Evolutionary conservation across 2,888 invertebrate species (phyloP).

Genomic region (Criorhina ranunculi): DNA sequence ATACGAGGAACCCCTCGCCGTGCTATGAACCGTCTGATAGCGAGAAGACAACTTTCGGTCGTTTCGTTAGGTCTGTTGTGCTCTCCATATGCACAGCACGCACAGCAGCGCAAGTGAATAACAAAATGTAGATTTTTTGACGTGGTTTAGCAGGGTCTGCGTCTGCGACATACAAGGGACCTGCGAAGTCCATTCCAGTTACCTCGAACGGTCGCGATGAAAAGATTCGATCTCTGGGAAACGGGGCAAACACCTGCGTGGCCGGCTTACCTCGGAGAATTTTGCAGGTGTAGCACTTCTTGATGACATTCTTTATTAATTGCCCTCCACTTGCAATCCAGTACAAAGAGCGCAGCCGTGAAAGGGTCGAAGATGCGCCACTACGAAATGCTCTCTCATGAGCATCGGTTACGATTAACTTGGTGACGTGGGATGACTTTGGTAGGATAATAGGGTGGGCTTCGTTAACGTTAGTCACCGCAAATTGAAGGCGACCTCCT

Average conservation of each 20-base stretch:
- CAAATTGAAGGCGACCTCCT: too few species aligned
- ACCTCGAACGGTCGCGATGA: conserved; percentile 52
- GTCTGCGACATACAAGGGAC: conserved; percentile 36
- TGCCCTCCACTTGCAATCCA: conserved; percentile 15
- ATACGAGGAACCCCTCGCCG: conserved; percentile 38
- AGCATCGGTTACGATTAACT: conserved; percentile 26
- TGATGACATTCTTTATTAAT: too few species aligned
- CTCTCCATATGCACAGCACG: conserved; percentile 44
- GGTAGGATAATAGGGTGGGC: too few species aligned
- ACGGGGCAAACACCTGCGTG: too few species aligned
- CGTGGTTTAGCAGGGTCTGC: not conserved
- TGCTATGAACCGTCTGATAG: conserved; percentile 29
- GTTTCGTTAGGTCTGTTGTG: conserved; percentile 34
- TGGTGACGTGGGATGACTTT: conserved; percentile 17
- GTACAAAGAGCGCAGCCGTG: conserved; percentile 14
- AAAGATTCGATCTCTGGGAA: too few species aligned
- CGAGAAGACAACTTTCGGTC: conserved; percentile 35
- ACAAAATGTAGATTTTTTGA: conserved; percentile 39
- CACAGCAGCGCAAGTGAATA: conserved; percentile 53
- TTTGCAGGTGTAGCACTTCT: too few species aligned
- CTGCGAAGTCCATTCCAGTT: conserved; percentile 59
- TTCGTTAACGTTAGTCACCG: too few species aligned
- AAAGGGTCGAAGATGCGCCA: conserved; percentile 7
- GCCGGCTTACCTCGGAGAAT: too few species aligned
- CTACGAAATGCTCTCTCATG: conserved; percentile 26